Evolutionary conservation across 1,140 invertebrate species (phyloP), one percentile per base, ranked within the genome.

Genomic region (Bursaphelenchus mucronatus): DNA sequence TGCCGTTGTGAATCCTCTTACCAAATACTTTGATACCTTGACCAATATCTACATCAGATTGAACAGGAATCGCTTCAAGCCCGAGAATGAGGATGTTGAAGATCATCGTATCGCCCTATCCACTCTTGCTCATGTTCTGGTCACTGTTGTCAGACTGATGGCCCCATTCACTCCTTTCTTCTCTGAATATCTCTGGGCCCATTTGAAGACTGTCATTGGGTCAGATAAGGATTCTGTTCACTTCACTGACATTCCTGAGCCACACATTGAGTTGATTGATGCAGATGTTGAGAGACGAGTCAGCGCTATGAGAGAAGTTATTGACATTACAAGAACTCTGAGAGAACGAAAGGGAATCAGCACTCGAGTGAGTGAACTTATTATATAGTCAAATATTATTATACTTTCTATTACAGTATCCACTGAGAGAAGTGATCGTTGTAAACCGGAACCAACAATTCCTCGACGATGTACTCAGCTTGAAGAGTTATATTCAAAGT

Each of bases 41-140:
- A 97, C 94, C 6, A 99, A 98, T 82, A 97, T 94, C 92, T 97
- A 97, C 81, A 92, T 99, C 8, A 86, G 94, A 63, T 91, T 97
- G 87, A 98, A 98, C 82, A 86, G 95, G 57, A 90, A 88, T 76
- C 86, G 95, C 52, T 86, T 97, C 46, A 95, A 87, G 83, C 83
- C 51, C 9, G 63, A 74, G 10, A 61, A 58, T 57, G 47, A 44
- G 71, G 84, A 86, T 3, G 61, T 80, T 15, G 83, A 86, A 13
- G 93, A 98, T 77, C 92, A 91, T 76, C 84, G 87, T 54, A 83
- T 88, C 50, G 91, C 93, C 0, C 82, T 98, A 39, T 88, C 90
- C 63, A 94, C 93, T 0, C 85, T 99, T 0, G 94, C 89, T 81
- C 86, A 87, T 72, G 92, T 97, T 1, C 82, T 98, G 10, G 89